A percentile compares a stretch with the other conserved stretches of the same genome.
These are phyloP conservation scores for Terrapene triunguis DNA, from an alignment of 2,113 vertebrate genomes.

Conservation along the genomic window DNA sequence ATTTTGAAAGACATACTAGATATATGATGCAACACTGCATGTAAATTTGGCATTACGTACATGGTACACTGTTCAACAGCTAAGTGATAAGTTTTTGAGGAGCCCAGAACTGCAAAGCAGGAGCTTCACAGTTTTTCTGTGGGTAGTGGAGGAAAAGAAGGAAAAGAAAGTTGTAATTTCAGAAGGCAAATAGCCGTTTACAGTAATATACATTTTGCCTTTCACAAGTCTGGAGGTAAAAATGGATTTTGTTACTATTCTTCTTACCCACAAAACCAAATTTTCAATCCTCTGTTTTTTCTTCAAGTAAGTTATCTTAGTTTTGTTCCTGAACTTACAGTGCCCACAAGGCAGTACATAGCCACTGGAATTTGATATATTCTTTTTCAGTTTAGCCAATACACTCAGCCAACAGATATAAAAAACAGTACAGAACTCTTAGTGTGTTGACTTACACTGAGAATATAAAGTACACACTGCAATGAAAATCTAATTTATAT, in stretches of 20 bases:
- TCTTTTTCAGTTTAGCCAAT: background rate
- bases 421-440: background rate
- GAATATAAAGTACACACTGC: background rate
- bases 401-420: background rate
- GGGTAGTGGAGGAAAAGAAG: background rate
- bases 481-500: background rate
- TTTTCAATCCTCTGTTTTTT: fast-evolving
- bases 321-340: fast-evolving
- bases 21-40: background rate
- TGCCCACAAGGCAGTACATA: fast-evolving
- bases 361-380: fast-evolving
- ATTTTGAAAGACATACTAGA: background rate
- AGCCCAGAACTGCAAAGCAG: background rate
- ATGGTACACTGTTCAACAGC: background rate
- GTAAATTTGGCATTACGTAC: no score
- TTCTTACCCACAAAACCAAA: background rate
- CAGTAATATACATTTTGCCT: fast-evolving
- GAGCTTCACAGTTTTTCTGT: background rate
- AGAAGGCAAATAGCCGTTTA: fast-evolving
- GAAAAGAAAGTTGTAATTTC: background rate
- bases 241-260: background rate
- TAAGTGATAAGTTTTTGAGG: background rate
- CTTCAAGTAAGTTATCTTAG: background rate
- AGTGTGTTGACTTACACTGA: background rate
- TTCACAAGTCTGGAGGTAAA: background rate